phyloP scores from a whole-genome alignment of 2,888 invertebrate species.

The Heliothis peltigera region DNA sequence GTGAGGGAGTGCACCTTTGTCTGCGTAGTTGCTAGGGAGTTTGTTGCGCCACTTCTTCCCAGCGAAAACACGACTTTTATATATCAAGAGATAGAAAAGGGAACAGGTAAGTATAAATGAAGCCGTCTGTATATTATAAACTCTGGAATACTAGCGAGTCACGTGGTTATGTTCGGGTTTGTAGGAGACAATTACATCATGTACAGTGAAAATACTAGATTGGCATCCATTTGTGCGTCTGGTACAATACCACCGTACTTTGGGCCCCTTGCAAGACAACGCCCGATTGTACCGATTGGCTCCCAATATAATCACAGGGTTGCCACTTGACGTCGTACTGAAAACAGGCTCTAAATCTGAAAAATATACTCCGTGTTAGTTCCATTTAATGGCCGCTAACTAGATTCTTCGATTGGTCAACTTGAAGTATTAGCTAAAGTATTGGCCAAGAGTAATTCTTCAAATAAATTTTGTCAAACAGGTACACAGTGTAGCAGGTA shows the following conservation, averaged over 20 bases:
- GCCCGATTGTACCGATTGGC: conserved; percentile 34
- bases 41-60: no score
- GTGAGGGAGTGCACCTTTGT: no score
- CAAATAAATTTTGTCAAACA: no score
- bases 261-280: conserved; percentile 26
- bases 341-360: conserved; percentile 32
- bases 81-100: no score
- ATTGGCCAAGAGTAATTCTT: no score
- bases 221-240: conserved; percentile 16
- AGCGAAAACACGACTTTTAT: no score
- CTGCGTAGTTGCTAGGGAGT: no score
- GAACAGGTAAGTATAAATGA: no score
- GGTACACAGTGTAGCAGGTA: no score
- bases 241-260: conserved; percentile 41
- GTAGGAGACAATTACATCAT: conserved; percentile 13
- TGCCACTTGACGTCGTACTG: conserved; percentile 34
- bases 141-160: background rate
- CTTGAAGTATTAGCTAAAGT: no score
- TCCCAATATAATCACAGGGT: conserved; percentile 37
- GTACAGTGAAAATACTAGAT: conserved; percentile 30
- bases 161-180: conserved; percentile 34
- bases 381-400: background rate
- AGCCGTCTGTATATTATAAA: no score
- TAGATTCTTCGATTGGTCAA: no score
- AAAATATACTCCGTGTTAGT: conserved; percentile 4